Evolutionary conservation across 2,888 invertebrate genomes (phyloP).

Genomic region (Diarsia rubi): DNA sequence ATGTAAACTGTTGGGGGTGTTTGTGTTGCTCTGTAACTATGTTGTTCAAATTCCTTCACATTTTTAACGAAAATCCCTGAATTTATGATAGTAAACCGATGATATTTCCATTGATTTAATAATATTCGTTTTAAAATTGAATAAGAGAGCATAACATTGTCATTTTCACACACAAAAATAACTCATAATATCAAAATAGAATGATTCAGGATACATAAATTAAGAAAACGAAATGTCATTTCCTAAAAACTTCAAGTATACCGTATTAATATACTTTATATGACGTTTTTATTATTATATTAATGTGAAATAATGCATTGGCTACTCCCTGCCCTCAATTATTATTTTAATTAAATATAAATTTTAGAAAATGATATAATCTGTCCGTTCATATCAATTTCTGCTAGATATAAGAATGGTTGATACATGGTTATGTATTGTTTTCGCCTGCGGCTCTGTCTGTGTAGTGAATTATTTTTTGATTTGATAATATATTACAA

Average conservation of each 20-base stretch:
- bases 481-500: not conserved
- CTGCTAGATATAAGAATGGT: not conserved
- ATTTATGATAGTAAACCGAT: not conserved
- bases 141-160: not conserved
- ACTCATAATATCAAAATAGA: constrained; percentile 9
- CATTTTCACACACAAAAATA: constrained; percentile 3
- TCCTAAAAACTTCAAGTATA: constrained; percentile 18
- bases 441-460: constrained; percentile 21
- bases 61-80: not conserved
- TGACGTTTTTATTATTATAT: constrained; percentile 44
- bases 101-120: not conserved
- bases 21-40: too few relatives aligned
- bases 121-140: not conserved
- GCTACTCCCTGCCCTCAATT: constrained; percentile 47
- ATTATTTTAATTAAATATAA: constrained; percentile 66
- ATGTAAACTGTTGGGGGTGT: not conserved
- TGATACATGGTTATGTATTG: constrained; percentile 22
- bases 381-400: constrained; percentile 37
- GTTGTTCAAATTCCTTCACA: not conserved
- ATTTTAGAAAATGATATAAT: constrained; percentile 59
- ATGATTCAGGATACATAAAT: constrained; percentile 54
- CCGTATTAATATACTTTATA: constrained; percentile 27
- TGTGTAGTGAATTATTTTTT: not conserved
- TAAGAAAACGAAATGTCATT: constrained; percentile 22
- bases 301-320: constrained; percentile 36